These are phyloP conservation scores for Aphaenogaster rudis DNA, from an alignment of 1,140 invertebrate species.

Conservation along the genomic window DNA sequence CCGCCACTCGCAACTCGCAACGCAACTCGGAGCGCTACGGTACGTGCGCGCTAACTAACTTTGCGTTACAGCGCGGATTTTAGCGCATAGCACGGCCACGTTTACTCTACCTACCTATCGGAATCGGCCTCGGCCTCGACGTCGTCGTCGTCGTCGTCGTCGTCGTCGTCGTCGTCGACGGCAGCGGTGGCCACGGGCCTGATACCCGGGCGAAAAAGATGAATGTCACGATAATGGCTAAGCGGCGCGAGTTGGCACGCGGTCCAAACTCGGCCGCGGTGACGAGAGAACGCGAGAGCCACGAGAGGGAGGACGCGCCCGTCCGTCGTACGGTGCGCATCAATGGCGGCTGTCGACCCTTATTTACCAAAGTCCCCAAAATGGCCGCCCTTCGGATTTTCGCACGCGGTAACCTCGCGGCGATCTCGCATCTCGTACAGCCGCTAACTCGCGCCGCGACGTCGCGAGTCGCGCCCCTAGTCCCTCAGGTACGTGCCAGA, in stretches of 20 bases:
- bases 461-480: not conserved
- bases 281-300: slow-evolving; percentile 43
- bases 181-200: not conserved
- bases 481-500: slow-evolving; percentile 59
- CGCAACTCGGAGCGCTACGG: slow-evolving; percentile 58
- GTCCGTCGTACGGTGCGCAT: slow-evolving; percentile 78
- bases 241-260: slow-evolving; percentile 19
- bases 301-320: slow-evolving; percentile 83
- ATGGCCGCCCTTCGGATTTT: slow-evolving; percentile 83
- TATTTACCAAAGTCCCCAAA: slow-evolving; percentile 82
- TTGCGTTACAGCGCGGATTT: slow-evolving; percentile 65
- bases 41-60: slow-evolving; percentile 75
- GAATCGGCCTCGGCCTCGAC: not conserved
- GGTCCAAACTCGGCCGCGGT: slow-evolving; percentile 1
- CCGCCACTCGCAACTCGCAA: too few species aligned
- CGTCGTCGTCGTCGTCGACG: not conserved
- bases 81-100: slow-evolving; percentile 14
- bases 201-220: not conserved
- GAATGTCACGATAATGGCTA: not conserved
- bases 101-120: slow-evolving; percentile 33
- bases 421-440: slow-evolving; percentile 23
- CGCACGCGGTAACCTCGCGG: slow-evolving; percentile 72
- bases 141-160: not conserved
- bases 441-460: not conserved
- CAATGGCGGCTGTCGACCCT: slow-evolving; percentile 84